Conservation (phyloP, 2,888 invertebrate species). For the Platycnemis pennipes region DNA sequence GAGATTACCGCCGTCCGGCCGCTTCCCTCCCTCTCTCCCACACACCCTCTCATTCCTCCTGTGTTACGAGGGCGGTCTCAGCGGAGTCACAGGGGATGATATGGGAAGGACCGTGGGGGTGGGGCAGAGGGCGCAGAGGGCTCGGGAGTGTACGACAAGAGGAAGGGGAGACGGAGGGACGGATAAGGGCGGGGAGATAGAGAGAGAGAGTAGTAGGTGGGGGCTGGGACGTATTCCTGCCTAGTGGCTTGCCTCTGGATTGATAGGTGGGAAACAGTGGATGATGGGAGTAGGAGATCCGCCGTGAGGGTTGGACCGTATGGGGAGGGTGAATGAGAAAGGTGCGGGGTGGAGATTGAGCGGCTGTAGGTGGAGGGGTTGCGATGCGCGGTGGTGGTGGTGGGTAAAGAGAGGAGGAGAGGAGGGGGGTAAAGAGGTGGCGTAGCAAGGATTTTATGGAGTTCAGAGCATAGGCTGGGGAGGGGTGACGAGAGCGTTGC, state of each 20-base stretch:
- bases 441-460: neutral
- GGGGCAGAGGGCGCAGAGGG: neutral
- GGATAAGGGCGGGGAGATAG: neutral
- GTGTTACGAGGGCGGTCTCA: neutral
- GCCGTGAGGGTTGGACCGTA: neutral
- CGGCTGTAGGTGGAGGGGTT: neutral
- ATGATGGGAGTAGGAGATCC: slow-evolving; percentile 52
- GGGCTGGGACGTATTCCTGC: neutral
- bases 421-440: neutral
- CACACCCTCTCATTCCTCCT: neutral
- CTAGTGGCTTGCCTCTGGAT: slow-evolving; percentile 15
- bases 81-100: neutral
- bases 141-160: neutral
- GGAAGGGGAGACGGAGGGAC: neutral
- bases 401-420: neutral
- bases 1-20: neutral
- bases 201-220: neutral
- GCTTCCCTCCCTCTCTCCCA: neutral
- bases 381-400: neutral
- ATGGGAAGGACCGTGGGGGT: neutral
- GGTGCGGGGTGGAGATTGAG: slow-evolving; percentile 5
- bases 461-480: neutral
- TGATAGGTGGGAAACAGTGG: slow-evolving; percentile 52
- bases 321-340: neutral
- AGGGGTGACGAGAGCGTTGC: neutral